These are phyloP conservation scores for Scolanthus callimorphus DNA, from an alignment of 92 coral and sea anemone species.

Conservation along the genomic window DNA sequence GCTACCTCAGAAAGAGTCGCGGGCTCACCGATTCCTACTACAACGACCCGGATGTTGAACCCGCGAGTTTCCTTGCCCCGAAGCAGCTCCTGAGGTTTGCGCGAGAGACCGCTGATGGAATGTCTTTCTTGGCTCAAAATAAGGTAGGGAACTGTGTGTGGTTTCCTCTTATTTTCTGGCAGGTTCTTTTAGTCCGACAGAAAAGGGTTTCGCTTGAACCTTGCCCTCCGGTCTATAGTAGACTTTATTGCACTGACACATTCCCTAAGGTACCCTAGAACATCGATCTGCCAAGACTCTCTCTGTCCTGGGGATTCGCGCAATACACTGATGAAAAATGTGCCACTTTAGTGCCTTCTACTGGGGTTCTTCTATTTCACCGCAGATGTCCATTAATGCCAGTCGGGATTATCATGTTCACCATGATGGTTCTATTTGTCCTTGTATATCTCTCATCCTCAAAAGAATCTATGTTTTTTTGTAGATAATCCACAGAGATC, in stretches of 20 bases:
- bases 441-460: background rate
- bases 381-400: too few relatives aligned
- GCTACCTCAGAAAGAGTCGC: conserved; percentile 65
- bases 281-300: background rate
- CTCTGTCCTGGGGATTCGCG: background rate
- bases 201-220: background rate
- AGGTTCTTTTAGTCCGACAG: background rate
- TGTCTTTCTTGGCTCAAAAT: conserved; percentile 63
- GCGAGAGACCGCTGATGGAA: conserved; percentile 77
- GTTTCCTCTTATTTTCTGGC: background rate
- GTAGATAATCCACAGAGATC: conserved; percentile 78
- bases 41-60: conserved; percentile 55
- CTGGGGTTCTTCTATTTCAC: too few relatives aligned
- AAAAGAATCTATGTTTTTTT: too few relatives aligned
- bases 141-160: conserved; percentile 35
- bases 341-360: too few relatives aligned
- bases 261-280: background rate
- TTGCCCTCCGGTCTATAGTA: background rate
- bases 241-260: too few relatives aligned
- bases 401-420: too few relatives aligned
- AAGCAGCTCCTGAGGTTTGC: conserved; percentile 64
- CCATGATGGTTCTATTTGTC: background rate
- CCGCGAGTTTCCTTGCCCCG: conserved; percentile 54
- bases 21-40: conserved; percentile 70
- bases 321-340: too few relatives aligned